phyloP scores from a whole-genome alignment of 2,888 invertebrate species.

The Gisinianus flammeolus region DNA sequence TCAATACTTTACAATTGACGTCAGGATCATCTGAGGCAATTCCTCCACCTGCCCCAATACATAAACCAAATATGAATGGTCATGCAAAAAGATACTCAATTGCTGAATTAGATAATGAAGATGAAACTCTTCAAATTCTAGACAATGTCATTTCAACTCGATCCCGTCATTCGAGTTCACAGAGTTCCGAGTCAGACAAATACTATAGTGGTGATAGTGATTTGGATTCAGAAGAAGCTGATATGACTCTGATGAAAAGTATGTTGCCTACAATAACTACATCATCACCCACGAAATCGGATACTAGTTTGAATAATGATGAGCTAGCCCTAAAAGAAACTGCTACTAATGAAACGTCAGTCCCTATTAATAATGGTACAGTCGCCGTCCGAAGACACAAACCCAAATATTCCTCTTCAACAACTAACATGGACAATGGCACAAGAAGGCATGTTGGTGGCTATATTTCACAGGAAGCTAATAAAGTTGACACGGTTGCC shows the following conservation, averaged over 20 bases:
- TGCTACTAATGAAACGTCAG: background rate
- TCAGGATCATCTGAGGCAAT: constrained; percentile 34
- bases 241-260: background rate
- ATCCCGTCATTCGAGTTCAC: constrained; percentile 50
- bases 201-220: constrained; percentile 57
- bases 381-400: constrained; percentile 16
- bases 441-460: background rate
- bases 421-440: background rate
- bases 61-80: constrained; percentile 44
- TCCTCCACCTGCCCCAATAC: constrained; percentile 52
- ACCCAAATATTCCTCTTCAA: background rate
- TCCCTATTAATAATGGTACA: background rate
- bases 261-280: background rate
- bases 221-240: background rate
- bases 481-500: constrained; percentile 22
- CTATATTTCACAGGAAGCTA: background rate
- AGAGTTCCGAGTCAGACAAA: constrained; percentile 56
- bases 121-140: constrained; percentile 75
- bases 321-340: background rate
- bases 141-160: constrained; percentile 39
- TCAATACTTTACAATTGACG: background rate
- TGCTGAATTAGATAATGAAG: constrained; percentile 60
- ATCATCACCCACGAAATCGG: background rate
- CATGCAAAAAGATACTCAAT: constrained; percentile 55
- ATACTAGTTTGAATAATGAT: background rate